Base-by-base conservation (phyloP, 2,113 vertebrate genomes). In the Antennarius striatus region DNA sequence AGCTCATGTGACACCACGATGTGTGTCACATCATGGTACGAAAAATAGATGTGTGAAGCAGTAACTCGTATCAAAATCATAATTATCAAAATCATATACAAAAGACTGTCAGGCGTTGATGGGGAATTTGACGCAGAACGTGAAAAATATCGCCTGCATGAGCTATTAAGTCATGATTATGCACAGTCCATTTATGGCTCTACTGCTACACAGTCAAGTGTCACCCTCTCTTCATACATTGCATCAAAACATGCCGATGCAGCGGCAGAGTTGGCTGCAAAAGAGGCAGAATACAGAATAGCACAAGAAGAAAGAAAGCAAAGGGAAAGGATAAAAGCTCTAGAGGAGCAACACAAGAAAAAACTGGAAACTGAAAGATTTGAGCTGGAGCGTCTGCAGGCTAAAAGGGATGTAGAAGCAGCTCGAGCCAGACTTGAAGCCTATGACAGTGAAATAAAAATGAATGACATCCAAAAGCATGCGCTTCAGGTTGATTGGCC, bases 261-360 rank as follows among this genome's bases (percentile, higher is more conserved):
- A 48, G 53, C 43, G 22, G 53, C 63, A 56, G 63, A 67, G 12
- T 14, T 67, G 6, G 63, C 29, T 22, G 40, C 29, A 4, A 56
- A 56, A 2, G 51, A 66, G 45, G 22, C 28, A 47, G 52, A 56
- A n/a, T 67, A 48, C 48, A 30, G 4, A 16, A 10, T 11, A 22
- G 11, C 42, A 15, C 8, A 56, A n/a, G 4, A 67, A 9, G 53
- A 67, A 16, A 45, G 56, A 28, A 48, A 48, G 28, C 53, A 56
- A 22, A 17, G 10, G 7, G 45, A 48, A 48, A 67, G 5, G 22
- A 29, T 64, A 53, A 13, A 53, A 5, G 6, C 15, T 10, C 22
- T 54, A 47, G 63, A 65, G n/a, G 51, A 65, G n/a, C 36, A 53
- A 12, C 42, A 65, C 15, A 65, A 14, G 5, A 65, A 2, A 17